Percentiles rank a stretch among this genome's conserved stretches.
phyloP scores from a whole-genome alignment of 2,888 invertebrate genomes.

The Anagyrus pseudococci region DNA sequence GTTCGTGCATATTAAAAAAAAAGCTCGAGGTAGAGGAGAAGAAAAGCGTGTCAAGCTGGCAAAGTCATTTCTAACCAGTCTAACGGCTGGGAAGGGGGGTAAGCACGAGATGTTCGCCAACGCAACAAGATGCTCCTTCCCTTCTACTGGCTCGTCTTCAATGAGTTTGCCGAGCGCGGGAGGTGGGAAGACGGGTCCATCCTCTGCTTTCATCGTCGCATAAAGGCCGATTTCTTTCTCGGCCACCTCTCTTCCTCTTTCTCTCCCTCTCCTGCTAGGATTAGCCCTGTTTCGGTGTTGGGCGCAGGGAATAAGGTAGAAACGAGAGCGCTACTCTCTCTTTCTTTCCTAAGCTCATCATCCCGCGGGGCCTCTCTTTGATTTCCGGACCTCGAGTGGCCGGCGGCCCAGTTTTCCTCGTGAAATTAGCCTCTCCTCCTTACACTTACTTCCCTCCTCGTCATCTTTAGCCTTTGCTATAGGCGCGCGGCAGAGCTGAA shows the following conservation, averaged over 20 bases:
- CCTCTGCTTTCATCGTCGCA: no score
- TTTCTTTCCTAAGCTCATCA: no score
- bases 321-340: not conserved
- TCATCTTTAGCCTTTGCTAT: not conserved
- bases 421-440: not conserved
- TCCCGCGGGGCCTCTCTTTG: not conserved
- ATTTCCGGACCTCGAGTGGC: not conserved
- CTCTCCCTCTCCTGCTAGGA: slow-evolving; percentile 1
- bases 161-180: no score
- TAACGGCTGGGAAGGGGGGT: not conserved
- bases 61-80: slow-evolving; percentile 5
- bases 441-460: no score
- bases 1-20: no score
- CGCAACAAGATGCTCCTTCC: not conserved
- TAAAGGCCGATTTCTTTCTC: slow-evolving; percentile 30
- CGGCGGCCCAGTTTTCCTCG: not conserved
- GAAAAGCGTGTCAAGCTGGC: not conserved
- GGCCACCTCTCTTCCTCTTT: slow-evolving; percentile 9
- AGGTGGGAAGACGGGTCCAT: no score
- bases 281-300: no score
- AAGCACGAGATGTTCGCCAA: not conserved
- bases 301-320: no score
- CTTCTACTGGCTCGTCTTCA: not conserved
- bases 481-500: no score
- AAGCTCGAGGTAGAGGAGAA: not conserved